Base-by-base conservation (phyloP, 2,888 invertebrate genomes). In the Bursaphelenchus okinawaensis region DNA sequence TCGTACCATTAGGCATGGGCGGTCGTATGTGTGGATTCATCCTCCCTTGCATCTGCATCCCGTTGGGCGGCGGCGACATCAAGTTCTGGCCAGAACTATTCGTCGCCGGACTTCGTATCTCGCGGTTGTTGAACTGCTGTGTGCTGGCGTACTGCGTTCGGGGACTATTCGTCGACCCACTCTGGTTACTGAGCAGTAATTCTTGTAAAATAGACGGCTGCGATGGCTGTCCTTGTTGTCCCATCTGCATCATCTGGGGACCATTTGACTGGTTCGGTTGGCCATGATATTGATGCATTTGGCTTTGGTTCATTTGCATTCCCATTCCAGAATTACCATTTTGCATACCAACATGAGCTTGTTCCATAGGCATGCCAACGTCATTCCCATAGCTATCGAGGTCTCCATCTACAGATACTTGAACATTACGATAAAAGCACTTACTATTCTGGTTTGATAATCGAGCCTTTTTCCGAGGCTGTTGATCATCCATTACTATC, bases 131-230 rank as follows among this genome's bases (percentile, higher is more conserved):
- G n/a, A n/a, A 54, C 27, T 54, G 54, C 54, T 54, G 24, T 54
- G 40, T 40, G n/a, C 6, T 40, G 12, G 40, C 40, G 40, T 60
- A 74, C 27, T 52, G 63, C 20, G 57, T 62, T 22, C 66, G 65
- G 23, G 70, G 70, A 55, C 70, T 74, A 60, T 73, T 71, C 65
- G 69, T 73, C n/a, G 71, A 56, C 22, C 60, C 52, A 27, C 65
- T 62, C 19, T 55, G 20, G 6, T 66, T 55, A 50, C 56, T 73
- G 65, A 80, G 75, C n/a, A 80, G 66, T 20, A 80, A 66, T 59
- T 80, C 79, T 65, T 78, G 75, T 28, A 80, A 65, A 20, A 75
- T 71, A 26, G 63, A 66, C 7, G 60, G 29, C 29, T n/a, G 65
- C 9, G 62, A 24, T 55, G 26, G 65, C 20, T 23, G 27, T 64